Base-by-base conservation (phyloP, 1,140 invertebrate species). In the Eulimnadia texana region DNA sequence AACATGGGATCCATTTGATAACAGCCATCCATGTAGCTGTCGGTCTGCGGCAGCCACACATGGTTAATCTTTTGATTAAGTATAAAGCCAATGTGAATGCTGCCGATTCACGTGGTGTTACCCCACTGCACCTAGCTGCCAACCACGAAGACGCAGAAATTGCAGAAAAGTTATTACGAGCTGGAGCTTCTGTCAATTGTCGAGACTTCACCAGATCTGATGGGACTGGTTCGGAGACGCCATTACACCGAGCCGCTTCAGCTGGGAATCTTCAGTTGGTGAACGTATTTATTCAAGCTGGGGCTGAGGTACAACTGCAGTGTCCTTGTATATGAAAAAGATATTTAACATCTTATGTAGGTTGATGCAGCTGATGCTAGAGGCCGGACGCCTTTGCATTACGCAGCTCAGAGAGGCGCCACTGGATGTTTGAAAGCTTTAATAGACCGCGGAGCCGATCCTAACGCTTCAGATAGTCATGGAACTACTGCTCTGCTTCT, bases 331-430 rank as follows among this genome's bases (percentile, higher is more conserved):
- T 1, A 20, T 60, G 13, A 47, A 11, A 10, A n/a, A 6, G 20
- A 10, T 16, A 11, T 42, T 42, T 25, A 19, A 23, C 29, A 33
- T 52, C 28, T 62, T 59, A 28, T 58, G n/a, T 1, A 63, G 62
- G 56, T 58, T 11, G 13, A 63, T 28, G n/a, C 52, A 2, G 10
- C n/a, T 11, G 62, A 63, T 42, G 42, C 13, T 1, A 20, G 57
- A 53, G 62, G 62, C 9, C 62, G 62, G 25, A 60, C 56, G 1
- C 56, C 62, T 11, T 52, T 63, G 11, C 62, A 63, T 53, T 59
- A 42, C 50, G 62, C 62, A 16, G 62, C 62, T 10, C 47, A 42
- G 22, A 22, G 24, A 25, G 62, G 56, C 3, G 50, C 55, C 2
- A 29, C 51, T 2, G 58, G 29, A 9, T 57, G 42, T 33, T 59